Percentiles rank a stretch among this genome's conserved stretches.
phyloP scores from a whole-genome alignment of 2,888 invertebrate genomes.

The Notodonta ziczac region DNA sequence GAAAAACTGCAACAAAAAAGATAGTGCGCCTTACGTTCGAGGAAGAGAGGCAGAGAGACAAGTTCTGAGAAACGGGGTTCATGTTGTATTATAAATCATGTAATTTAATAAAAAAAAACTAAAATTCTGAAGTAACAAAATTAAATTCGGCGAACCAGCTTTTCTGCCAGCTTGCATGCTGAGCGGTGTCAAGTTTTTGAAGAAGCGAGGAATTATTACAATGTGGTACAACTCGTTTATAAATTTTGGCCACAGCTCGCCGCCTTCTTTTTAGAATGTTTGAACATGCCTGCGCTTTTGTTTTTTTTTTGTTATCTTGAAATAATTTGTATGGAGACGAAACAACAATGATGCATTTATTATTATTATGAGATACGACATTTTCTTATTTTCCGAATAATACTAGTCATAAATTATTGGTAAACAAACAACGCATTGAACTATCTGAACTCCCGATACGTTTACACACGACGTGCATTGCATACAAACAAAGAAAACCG shows the following conservation, averaged over 20 bases:
- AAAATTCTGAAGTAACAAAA: slow-evolving; percentile 23
- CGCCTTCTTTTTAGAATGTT: background rate
- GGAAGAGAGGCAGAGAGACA: background rate
- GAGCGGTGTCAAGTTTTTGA: slow-evolving; percentile 21
- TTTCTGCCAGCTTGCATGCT: slow-evolving; percentile 30
- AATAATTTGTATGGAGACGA: background rate
- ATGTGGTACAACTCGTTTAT: slow-evolving; percentile 27
- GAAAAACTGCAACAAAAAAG: background rate
- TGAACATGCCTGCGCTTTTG: background rate
- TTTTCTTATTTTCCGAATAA: no score
- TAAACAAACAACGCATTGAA: background rate
- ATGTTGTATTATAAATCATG: slow-evolving; percentile 16
- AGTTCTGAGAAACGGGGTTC: slow-evolving; percentile 26
- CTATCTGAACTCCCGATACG: background rate
- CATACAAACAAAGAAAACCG: slow-evolving; percentile 23
- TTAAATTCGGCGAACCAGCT: slow-evolving; percentile 41
- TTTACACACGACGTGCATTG: background rate
- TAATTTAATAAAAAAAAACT: slow-evolving; percentile 21
- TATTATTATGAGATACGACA: no score
- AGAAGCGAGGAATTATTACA: background rate
- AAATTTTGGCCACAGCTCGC: slow-evolving; percentile 7
- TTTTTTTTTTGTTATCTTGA: background rate
- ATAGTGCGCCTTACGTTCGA: slow-evolving; percentile 10
- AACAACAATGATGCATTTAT: background rate
- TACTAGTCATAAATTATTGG: background rate